A percentile compares a stretch with the other conserved stretches of the same genome.
These are phyloP conservation scores for Brachionus rotundiformis DNA, from an alignment of 1,140 invertebrate genomes.

Conservation along the genomic window DNA sequence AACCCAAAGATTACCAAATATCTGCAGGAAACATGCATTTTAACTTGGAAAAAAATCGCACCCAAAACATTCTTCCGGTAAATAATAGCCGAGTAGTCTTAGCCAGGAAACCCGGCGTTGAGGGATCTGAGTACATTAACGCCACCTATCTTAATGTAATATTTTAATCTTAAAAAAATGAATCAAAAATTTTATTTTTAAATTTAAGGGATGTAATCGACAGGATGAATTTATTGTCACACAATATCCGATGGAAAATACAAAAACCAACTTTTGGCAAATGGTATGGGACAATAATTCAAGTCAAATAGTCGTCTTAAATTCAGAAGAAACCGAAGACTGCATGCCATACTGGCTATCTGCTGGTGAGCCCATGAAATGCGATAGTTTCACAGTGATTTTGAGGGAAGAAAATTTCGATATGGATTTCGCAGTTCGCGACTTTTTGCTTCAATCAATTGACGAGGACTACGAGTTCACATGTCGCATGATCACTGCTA, in stretches of 20 bases:
- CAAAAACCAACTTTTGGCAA: conserved; percentile 96
- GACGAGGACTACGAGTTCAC: conserved; percentile 41
- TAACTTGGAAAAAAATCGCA: conserved; percentile 50
- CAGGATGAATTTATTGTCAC: conserved; percentile 87
- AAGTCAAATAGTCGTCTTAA: conserved; percentile 40
- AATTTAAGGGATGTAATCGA: conserved; percentile 26
- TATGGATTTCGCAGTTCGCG: not conserved
- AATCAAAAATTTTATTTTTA: too few species aligned
- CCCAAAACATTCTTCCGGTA: conserved; percentile 36
- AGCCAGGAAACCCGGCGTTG: not conserved
- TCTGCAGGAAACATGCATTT: not conserved
- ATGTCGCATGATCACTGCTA: not conserved
- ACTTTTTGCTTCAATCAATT: conserved; percentile 42
- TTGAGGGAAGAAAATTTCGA: conserved; percentile 49
- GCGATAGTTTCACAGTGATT: conserved; percentile 43
- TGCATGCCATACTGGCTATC: conserved; percentile 7
- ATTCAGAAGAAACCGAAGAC: conserved; percentile 40
- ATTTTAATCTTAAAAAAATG: not conserved
- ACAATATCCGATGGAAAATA: conserved; percentile 92
- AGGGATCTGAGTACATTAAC: conserved; percentile 49
- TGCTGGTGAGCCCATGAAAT: conserved; percentile 38
- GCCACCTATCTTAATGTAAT: conserved; percentile 45
- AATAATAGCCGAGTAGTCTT: conserved; percentile 48
- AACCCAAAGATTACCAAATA: conserved; percentile 40
- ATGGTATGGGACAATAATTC: conserved; percentile 80